Conservation (phyloP, 1,140 invertebrate genomes). For the Drosophila lini region DNA sequence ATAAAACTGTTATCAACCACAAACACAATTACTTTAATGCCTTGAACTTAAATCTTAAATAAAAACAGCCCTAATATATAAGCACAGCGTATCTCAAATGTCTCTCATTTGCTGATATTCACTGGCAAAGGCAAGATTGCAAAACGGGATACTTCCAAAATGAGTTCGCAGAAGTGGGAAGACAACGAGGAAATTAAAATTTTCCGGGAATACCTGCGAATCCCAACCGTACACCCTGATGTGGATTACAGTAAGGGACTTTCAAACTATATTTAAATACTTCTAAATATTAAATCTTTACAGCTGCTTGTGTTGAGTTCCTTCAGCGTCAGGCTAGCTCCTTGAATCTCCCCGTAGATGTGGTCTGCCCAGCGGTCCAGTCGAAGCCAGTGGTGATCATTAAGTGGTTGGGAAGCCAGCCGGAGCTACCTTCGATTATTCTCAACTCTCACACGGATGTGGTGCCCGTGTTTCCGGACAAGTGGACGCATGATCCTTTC, state of each 20-base stretch:
- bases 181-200: conserved; percentile 89
- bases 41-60: conserved; percentile 4
- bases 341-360: conserved; percentile 86
- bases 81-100: not conserved
- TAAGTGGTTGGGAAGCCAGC: conserved; percentile 89
- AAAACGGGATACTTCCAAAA: conserved; percentile 1
- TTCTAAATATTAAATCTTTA: conserved; percentile 16
- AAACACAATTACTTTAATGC: conserved; percentile 7
- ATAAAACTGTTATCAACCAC: conserved; percentile 8
- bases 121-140: not conserved
- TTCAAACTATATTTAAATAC: not conserved
- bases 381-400: conserved; percentile 90
- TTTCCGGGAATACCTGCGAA: conserved; percentile 92
- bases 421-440: conserved; percentile 88
- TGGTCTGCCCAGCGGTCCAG: conserved; percentile 83
- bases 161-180: conserved; percentile 67
- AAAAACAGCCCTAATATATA: not conserved
- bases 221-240: conserved; percentile 92
- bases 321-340: conserved; percentile 88
- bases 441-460: conserved; percentile 96
- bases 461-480: conserved; percentile 90
- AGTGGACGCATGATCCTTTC: conserved; percentile 89
- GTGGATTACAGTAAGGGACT: conserved; percentile 87
- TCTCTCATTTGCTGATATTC: conserved; percentile 5
- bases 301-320: conserved; percentile 86